A percentile compares a stretch with the other conserved stretches of the same genome.
phyloP scores from a whole-genome alignment of 2,113 vertebrate genomes.

The Miniopterus natalensis region DNA sequence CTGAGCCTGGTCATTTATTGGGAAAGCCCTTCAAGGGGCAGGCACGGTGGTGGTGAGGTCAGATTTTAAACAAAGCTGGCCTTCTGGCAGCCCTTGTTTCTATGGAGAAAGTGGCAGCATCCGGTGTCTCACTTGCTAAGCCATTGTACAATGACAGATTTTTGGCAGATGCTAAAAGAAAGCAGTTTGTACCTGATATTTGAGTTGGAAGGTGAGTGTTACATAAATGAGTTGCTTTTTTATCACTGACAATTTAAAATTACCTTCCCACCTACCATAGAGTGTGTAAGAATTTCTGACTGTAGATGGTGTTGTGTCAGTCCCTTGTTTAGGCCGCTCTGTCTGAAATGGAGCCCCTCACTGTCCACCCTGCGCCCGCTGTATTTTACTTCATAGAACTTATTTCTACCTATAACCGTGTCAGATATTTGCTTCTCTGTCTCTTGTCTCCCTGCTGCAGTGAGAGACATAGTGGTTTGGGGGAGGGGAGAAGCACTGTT shows the following conservation, averaged over 20 bases:
- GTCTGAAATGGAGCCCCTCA: neutral
- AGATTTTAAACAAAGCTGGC: neutral
- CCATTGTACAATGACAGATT: conserved; percentile 19
- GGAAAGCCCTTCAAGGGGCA: neutral
- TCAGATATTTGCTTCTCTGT: neutral
- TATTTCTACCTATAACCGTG: rapidly evolving
- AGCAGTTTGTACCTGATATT: conserved; percentile 56
- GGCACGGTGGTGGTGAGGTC: neutral
- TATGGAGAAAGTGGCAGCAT: neutral
- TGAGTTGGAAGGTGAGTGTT: conserved; percentile 54
- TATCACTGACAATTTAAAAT: neutral
- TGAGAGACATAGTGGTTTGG: neutral
- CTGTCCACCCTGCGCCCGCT: no score
- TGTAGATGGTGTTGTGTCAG: neutral
- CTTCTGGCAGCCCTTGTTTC: neutral
- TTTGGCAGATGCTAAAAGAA: conserved; percentile 56
- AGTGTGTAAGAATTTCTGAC: neutral
- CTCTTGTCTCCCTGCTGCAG: neutral
- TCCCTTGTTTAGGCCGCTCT: neutral
- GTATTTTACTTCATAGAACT: neutral
- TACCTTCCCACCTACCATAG: neutral
- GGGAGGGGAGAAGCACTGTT: neutral
- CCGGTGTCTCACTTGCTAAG: conserved; percentile 38
- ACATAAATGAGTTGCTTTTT: neutral
- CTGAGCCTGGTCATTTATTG: neutral